Evolutionary conservation across 2,797 vertebrate genomes (phyloP).

Genomic region (Spea hammondii): DNA sequence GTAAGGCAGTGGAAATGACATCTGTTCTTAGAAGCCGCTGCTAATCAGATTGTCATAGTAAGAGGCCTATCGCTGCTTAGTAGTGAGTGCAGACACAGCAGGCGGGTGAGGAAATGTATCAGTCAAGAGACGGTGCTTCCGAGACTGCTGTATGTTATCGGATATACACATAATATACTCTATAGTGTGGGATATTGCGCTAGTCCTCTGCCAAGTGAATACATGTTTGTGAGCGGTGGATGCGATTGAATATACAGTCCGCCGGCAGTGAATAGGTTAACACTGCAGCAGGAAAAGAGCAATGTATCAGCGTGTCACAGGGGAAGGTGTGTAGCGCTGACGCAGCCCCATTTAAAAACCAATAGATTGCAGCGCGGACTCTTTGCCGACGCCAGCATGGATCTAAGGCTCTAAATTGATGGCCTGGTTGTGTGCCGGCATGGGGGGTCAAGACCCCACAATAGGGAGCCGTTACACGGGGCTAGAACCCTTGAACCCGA

Average conservation of each 20-base stretch:
- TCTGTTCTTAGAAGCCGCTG: not conserved
- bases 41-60: not conserved
- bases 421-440: not conserved
- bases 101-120: not conserved
- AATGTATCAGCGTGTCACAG: slow-evolving; percentile 31
- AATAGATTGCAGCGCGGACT: slow-evolving; percentile 20
- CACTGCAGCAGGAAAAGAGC: slow-evolving; percentile 36
- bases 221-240: not conserved
- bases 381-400: slow-evolving; percentile 8
- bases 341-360: slow-evolving; percentile 26
- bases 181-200: no score
- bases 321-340: slow-evolving; percentile 36
- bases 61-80: not conserved
- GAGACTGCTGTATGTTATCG: not conserved
- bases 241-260: not conserved
- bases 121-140: not conserved
- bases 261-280: slow-evolving; percentile 24
- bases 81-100: not conserved
- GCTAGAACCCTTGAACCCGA: not conserved
- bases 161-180: no score
- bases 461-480: not conserved
- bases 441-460: slow-evolving; percentile 10
- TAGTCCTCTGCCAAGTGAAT: not conserved
- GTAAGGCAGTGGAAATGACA: not conserved
- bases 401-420: slow-evolving; percentile 16